These are phyloP conservation scores for Cosmopolites sordidus DNA, from an alignment of 2,888 invertebrate species.

Conservation along the genomic window DNA sequence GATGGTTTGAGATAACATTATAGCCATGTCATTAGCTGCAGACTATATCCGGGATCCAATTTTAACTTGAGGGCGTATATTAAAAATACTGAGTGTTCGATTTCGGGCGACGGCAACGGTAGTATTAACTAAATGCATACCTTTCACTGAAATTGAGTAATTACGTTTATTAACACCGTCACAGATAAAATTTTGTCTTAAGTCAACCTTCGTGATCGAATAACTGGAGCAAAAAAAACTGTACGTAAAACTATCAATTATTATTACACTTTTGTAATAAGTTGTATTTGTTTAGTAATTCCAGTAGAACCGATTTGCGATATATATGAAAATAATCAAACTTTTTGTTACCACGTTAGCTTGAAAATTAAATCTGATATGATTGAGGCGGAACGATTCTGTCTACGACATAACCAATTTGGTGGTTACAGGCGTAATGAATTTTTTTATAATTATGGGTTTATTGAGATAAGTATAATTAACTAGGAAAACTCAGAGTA, in stretches of 20 bases:
- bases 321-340: conserved; percentile 1
- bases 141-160: conserved; percentile 24
- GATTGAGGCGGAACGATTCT: not conserved
- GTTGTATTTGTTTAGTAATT: conserved; percentile 10
- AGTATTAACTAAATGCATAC: conserved; percentile 14
- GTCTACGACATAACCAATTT: not conserved
- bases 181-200: conserved; percentile 20
- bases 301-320: conserved; percentile 2
- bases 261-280: conserved; percentile 10
- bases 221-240: conserved; percentile 13
- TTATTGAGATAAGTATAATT: too few relatives aligned
- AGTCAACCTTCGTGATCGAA: conserved; percentile 20
- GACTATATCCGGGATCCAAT: conserved; percentile 1
- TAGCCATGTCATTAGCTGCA: not conserved
- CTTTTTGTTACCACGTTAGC: not conserved
- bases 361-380: conserved; percentile 10
- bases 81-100: conserved; percentile 5
- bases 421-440: too few relatives aligned
- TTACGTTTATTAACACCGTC: conserved; percentile 20
- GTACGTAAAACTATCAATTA: conserved; percentile 18
- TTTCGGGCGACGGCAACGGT: conserved; percentile 6
- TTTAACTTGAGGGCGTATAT: conserved; percentile 7
- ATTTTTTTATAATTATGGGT: too few relatives aligned
- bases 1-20: not conserved
- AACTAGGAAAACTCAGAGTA: too few relatives aligned